phyloP scores from a whole-genome alignment of 2,888 invertebrate genomes.

The Xiphydria camelus region DNA sequence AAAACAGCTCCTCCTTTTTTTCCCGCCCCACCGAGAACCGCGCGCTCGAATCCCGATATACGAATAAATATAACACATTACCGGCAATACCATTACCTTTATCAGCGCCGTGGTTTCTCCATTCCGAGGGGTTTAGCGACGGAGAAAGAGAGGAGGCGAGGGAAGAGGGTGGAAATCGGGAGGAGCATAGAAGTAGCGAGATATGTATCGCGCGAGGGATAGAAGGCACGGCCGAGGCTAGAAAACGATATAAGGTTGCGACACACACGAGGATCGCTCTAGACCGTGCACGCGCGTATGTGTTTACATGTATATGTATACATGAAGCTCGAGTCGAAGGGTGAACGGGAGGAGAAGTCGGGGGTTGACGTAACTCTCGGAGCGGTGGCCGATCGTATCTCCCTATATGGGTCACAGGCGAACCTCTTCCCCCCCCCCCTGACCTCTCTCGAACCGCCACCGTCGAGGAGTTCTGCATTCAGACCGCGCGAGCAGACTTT shows the following conservation, averaged over 20 bases:
- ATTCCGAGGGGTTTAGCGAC: conserved; percentile 21
- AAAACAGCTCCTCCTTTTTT: too few relatives aligned
- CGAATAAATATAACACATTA: conserved; percentile 35
- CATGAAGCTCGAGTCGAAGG: conserved; percentile 17
- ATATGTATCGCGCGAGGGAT: conserved; percentile 22
- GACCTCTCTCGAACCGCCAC: too few relatives aligned
- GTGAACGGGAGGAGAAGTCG: background rate
- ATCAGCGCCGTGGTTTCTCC: conserved; percentile 23
- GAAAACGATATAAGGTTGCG: conserved; percentile 36
- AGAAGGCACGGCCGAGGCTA: conserved; percentile 21
- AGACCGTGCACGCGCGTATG: conserved; percentile 2
- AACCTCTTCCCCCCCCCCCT: too few relatives aligned
- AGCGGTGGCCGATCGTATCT: conserved; percentile 40
- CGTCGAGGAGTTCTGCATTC: too few relatives aligned
- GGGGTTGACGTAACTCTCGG: too few relatives aligned
- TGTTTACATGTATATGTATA: background rate
- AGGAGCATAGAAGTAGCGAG: conserved; percentile 10
- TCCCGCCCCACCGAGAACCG: too few relatives aligned
- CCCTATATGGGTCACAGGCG: conserved; percentile 45
- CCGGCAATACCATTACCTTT: conserved; percentile 34
- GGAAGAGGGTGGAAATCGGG: conserved; percentile 13
- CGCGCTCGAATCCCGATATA: too few relatives aligned
- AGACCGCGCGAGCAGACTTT: conserved; percentile 31
- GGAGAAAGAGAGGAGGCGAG: conserved; percentile 17
- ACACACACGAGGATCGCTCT: conserved; percentile 20